These are phyloP conservation scores for Galeruca laticollis DNA, from an alignment of 2,888 invertebrate genomes.

Conservation along the genomic window DNA sequence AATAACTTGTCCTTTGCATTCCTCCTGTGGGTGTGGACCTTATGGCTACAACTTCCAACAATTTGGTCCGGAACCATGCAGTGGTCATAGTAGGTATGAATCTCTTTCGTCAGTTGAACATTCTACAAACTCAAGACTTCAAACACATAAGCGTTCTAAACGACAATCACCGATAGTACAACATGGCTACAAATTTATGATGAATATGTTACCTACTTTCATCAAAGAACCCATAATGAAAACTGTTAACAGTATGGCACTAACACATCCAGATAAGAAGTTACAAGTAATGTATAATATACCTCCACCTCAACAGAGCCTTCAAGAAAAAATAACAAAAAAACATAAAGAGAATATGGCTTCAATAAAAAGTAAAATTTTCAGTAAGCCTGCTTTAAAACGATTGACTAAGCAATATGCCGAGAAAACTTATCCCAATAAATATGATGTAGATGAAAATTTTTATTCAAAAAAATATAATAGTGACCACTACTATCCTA, in stretches of 20 bases:
- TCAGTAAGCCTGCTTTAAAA: constrained; percentile 29
- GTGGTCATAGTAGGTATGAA: constrained; percentile 20
- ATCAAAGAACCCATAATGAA: constrained; percentile 51
- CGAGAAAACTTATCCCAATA: neutral
- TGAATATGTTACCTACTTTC: constrained; percentile 54
- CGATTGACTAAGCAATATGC: constrained; percentile 5
- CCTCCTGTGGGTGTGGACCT: neutral
- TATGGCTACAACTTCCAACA: neutral
- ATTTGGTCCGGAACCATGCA: neutral
- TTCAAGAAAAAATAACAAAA: constrained; percentile 38
- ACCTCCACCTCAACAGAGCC: constrained; percentile 30
- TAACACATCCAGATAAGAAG: constrained; percentile 44
- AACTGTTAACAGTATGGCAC: constrained; percentile 45
- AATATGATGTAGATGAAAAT: neutral
- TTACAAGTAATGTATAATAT: constrained; percentile 36
- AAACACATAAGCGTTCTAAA: constrained; percentile 36
- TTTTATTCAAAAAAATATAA: constrained; percentile 4
- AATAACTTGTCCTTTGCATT: constrained; percentile 2
- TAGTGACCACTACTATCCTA: constrained; percentile 2
- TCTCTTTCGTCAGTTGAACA: neutral
- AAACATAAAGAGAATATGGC: constrained; percentile 38
- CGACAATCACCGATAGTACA: constrained; percentile 47
- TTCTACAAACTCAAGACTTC: neutral
- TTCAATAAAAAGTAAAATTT: constrained; percentile 36
- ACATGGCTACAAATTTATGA: constrained; percentile 51